Conservation (phyloP, 2,797 vertebrate species). For the Chaunax sp. region DNA sequence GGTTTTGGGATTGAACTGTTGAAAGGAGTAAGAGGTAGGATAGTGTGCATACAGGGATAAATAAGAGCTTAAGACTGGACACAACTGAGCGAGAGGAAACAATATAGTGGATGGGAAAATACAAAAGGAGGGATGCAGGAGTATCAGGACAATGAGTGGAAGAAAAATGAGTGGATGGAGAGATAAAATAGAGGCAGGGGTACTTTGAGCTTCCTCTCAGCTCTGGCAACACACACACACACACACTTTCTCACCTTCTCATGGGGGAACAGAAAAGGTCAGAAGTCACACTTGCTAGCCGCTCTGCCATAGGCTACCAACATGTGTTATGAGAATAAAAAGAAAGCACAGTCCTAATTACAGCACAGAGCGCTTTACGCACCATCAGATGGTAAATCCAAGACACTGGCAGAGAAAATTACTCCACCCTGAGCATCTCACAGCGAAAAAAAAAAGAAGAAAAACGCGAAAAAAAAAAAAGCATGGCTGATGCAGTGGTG, state of each 20-base stretch:
- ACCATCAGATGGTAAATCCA: constrained; percentile 48
- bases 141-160: constrained; percentile 29
- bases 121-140: neutral
- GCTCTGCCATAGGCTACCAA: constrained; percentile 56
- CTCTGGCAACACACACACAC: constrained; percentile 31
- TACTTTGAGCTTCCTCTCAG: constrained; percentile 28
- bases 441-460: too few species aligned
- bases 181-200: constrained; percentile 31
- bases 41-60: constrained; percentile 22
- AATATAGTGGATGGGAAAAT: neutral
- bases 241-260: constrained; percentile 29
- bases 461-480: constrained; percentile 28
- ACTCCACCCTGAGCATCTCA: constrained; percentile 24
- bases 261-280: constrained; percentile 58
- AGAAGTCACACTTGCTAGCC: constrained; percentile 59
- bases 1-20: constrained; percentile 13
- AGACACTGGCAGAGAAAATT: constrained; percentile 37
- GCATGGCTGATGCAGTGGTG: constrained; percentile 35
- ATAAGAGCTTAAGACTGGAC: constrained; percentile 7
- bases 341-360: constrained; percentile 65
- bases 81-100: neutral
- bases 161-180: constrained; percentile 31
- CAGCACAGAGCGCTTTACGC: constrained; percentile 37
- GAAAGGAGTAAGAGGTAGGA: constrained; percentile 25
- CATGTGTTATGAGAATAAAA: constrained; percentile 68